A percentile compares a stretch with the other conserved stretches of the same genome.
Evolutionary conservation across 1,140 invertebrate species (phyloP).

Genomic region (Marisa cornuarietis): DNA sequence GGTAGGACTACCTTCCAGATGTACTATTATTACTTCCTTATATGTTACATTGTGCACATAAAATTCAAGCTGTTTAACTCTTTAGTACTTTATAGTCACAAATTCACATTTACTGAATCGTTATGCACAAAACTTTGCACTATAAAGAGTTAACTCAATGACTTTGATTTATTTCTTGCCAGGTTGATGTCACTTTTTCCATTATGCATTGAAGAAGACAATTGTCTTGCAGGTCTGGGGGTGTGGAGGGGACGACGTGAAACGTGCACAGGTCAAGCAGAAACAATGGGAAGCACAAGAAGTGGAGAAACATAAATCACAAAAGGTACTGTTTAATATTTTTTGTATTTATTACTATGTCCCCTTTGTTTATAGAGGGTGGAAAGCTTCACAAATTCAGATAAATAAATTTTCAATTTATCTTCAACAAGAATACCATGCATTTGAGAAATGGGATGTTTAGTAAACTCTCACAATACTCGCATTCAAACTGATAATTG

Average conservation of each 20-base stretch:
- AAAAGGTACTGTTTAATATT: slow-evolving; percentile 44
- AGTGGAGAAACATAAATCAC: slow-evolving; percentile 79
- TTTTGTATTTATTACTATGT: not conserved
- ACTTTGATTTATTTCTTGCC: too few relatives aligned
- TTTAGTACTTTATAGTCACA: not conserved
- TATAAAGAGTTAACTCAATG: too few relatives aligned
- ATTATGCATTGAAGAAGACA: too few relatives aligned
- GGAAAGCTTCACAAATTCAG: not conserved
- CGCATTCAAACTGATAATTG: not conserved
- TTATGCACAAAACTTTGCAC: not conserved
- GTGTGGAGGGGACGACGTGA: slow-evolving; percentile 58
- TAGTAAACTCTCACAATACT: too few relatives aligned
- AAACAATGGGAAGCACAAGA: slow-evolving; percentile 91
- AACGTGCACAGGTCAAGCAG: slow-evolving; percentile 84
- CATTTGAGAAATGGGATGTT: not conserved
- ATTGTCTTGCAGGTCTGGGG: slow-evolving; percentile 58
- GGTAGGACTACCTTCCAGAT: slow-evolving; percentile 71
- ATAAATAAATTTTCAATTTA: not conserved
- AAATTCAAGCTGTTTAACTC: too few relatives aligned
- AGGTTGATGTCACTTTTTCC: too few relatives aligned
- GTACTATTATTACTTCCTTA: too few relatives aligned
- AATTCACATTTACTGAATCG: not conserved
- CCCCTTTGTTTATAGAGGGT: not conserved
- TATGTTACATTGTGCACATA: too few relatives aligned
- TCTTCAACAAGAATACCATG: not conserved